Percentiles rank a stretch among this genome's conserved stretches.
Conservation (phyloP, 2,113 vertebrate genomes). For the Vanacampus margaritifer region DNA sequence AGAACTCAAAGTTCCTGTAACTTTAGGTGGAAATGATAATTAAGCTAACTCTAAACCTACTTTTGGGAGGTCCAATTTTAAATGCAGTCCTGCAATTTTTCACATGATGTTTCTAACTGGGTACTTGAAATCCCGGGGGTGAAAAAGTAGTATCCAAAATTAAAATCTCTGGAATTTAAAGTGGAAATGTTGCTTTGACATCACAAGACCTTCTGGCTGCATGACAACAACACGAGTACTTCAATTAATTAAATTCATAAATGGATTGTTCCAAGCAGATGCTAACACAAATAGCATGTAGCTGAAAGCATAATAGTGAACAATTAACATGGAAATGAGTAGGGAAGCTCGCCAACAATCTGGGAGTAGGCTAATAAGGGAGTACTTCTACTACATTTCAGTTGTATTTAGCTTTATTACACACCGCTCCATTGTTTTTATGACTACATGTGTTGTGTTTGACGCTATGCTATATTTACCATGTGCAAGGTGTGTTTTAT, state of each 20-base stretch:
- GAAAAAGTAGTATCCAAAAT: neutral
- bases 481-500: neutral
- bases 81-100: neutral
- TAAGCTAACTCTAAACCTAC: too few species aligned
- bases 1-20: too few species aligned
- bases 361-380: neutral
- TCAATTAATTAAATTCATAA: neutral
- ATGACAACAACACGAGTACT: neutral
- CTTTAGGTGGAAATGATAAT: too few species aligned
- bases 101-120: neutral
- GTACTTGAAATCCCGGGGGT: neutral
- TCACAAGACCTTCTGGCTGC: neutral
- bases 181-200: neutral
- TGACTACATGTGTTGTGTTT: neutral
- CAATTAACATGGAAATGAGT: neutral
- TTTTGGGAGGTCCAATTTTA: neutral
- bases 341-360: neutral
- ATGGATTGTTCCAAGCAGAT: neutral
- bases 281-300: slow-evolving; percentile 4
- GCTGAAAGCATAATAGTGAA: neutral
- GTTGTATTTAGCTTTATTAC: neutral
- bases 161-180: neutral
- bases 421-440: neutral
- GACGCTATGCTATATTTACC: neutral
- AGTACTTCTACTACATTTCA: neutral